A percentile compares a stretch with the other conserved stretches of the same genome.
These are phyloP conservation scores for Drosophila tropicalis DNA, from an alignment of 1,140 invertebrate genomes.

Conservation along the genomic window DNA sequence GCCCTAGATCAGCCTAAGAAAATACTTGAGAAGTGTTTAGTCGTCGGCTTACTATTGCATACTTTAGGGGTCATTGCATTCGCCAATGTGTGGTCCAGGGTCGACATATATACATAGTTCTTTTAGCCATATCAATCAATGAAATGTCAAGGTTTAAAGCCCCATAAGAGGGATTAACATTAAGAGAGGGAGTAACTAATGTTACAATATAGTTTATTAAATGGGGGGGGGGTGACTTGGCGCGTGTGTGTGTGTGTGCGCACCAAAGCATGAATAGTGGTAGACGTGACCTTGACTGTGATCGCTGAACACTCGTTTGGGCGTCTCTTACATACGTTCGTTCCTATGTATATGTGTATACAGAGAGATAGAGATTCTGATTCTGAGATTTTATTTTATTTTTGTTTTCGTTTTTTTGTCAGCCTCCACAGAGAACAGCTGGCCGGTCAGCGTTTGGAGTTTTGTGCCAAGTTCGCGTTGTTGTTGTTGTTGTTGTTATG, in stretches of 20 bases:
- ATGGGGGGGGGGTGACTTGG: too few relatives aligned
- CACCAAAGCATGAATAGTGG: slow-evolving; percentile 1
- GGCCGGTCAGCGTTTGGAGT: slow-evolving; percentile 34
- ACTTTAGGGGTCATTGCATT: too few relatives aligned
- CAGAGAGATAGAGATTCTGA: slow-evolving; percentile 62
- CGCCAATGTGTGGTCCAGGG: too few relatives aligned
- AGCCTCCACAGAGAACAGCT: slow-evolving; percentile 21
- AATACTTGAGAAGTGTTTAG: too few relatives aligned
- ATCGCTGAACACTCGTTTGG: slow-evolving; percentile 51
- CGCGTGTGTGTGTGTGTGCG: neutral
- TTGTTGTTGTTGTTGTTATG: slow-evolving; percentile 11
- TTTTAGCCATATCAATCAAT: too few relatives aligned
- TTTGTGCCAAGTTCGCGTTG: slow-evolving; percentile 72
- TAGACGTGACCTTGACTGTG: slow-evolving; percentile 67
- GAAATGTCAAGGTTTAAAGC: too few relatives aligned
- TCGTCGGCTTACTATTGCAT: too few relatives aligned
- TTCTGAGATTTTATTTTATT: slow-evolving; percentile 40
- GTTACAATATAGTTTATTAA: too few relatives aligned
- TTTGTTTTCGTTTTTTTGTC: neutral
- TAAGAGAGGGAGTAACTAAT: too few relatives aligned
- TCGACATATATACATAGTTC: too few relatives aligned
- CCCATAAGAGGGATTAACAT: too few relatives aligned
- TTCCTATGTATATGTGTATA: slow-evolving; percentile 19
- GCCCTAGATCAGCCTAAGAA: too few relatives aligned
- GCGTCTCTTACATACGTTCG: neutral